Conservation (phyloP, 2,113 vertebrate species). For the Meles meles region DNA sequence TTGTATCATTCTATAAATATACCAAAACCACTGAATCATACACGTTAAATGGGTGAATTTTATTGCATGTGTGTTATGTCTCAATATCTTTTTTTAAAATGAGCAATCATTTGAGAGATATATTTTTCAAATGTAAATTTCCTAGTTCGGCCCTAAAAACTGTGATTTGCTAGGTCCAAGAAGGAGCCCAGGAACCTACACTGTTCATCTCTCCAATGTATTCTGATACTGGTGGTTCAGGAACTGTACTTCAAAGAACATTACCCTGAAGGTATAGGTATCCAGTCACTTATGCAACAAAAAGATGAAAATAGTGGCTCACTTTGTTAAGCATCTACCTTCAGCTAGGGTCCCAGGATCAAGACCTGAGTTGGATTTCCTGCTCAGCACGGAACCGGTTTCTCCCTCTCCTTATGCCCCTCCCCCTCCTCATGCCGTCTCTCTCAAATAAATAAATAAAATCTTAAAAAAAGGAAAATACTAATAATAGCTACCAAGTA, state of each 20-base stretch:
- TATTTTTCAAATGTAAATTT: slow-evolving; percentile 6
- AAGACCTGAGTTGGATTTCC: too few species aligned
- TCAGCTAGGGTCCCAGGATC: too few species aligned
- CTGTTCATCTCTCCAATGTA: not conserved
- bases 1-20: not conserved
- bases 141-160: not conserved
- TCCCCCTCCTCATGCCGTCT: too few species aligned
- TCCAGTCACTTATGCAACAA: not conserved
- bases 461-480: not conserved
- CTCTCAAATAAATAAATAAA: too few species aligned
- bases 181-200: not conserved
- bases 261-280: not conserved
- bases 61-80: not conserved
- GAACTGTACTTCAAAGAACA: not conserved
- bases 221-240: not conserved
- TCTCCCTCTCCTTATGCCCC: too few species aligned
- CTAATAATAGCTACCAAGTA: not conserved
- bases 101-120: not conserved
- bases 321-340: too few species aligned
- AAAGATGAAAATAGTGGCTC: not conserved
- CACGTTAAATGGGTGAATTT: not conserved
- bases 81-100: not conserved
- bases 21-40: not conserved
- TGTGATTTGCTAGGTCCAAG: not conserved
- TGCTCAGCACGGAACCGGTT: too few species aligned